Conservation (phyloP, 2,797 vertebrate species). For the Enoplosus armatus region DNA sequence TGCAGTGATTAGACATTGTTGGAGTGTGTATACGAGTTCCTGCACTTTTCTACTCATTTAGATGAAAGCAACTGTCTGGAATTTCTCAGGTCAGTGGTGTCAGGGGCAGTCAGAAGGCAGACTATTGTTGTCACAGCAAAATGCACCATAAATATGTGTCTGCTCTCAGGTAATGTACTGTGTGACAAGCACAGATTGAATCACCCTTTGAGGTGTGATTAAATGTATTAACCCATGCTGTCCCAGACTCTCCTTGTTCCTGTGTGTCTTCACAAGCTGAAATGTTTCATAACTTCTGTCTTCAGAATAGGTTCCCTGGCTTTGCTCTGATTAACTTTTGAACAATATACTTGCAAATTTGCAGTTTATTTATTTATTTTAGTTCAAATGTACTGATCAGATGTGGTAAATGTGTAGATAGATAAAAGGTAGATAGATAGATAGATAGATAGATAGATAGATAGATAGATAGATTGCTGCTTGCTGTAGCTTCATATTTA, state of each 20-base stretch:
- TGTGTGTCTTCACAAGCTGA: conserved; percentile 22
- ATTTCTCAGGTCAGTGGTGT: conserved; percentile 31
- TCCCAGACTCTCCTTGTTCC: conserved; percentile 17
- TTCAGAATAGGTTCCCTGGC: conserved; percentile 6
- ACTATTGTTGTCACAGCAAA: conserved; percentile 38
- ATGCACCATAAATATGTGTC: conserved; percentile 36
- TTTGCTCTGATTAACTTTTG: conserved; percentile 18
- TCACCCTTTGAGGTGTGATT: conserved; percentile 39
- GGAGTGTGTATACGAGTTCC: conserved; percentile 19
- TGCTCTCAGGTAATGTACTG: conserved; percentile 20
- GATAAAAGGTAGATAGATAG: not conserved
- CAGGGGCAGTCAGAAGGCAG: conserved; percentile 23
- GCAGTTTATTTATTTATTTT: not conserved
- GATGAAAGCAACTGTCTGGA: conserved; percentile 22
- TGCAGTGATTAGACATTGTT: conserved; percentile 53
- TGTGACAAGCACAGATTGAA: conserved; percentile 31
- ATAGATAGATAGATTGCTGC: too few species aligned
- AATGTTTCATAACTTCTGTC: conserved; percentile 11
- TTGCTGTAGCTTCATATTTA: too few species aligned
- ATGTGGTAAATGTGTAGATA: not conserved
- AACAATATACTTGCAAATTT: not conserved
- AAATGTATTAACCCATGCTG: conserved; percentile 47
- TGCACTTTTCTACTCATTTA: conserved; percentile 33
- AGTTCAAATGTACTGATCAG: not conserved
- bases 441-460: not conserved